A percentile compares a stretch with the other conserved stretches of the same genome.
These are phyloP conservation scores for Anthoptus insignis DNA, from an alignment of 2,888 invertebrate genomes.

Conservation along the genomic window DNA sequence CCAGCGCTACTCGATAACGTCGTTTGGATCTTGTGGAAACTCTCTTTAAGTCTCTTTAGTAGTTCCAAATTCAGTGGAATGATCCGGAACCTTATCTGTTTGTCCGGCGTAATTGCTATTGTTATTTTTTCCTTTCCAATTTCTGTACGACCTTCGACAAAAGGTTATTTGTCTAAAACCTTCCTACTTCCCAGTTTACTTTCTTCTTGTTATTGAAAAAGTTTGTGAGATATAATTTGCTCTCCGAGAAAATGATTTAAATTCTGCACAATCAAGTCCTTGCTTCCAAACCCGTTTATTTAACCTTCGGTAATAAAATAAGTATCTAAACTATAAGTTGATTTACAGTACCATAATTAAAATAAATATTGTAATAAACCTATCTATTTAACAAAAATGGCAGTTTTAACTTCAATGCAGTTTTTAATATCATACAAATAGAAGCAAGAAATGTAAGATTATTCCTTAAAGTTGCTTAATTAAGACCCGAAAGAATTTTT, in stretches of 20 bases:
- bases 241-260: background rate
- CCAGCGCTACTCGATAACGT: constrained; percentile 15
- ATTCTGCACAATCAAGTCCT: constrained; percentile 10
- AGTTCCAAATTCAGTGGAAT: constrained; percentile 27
- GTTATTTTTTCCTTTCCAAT: constrained; percentile 31
- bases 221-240: background rate
- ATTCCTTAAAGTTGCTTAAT: background rate
- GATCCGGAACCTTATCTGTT: constrained; percentile 43
- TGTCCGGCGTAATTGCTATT: constrained; percentile 44
- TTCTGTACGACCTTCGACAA: constrained; percentile 11
- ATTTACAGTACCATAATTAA: background rate
- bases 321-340: background rate
- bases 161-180: constrained; percentile 21
- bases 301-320: no score
- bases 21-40: background rate
- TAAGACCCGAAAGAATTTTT: constrained; percentile 9
- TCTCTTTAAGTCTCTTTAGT: constrained; percentile 14
- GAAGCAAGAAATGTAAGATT: background rate
- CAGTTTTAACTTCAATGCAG: constrained; percentile 24
- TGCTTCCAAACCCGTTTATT: constrained; percentile 6
- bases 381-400: constrained; percentile 20
- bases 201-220: background rate
- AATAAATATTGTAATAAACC: background rate
- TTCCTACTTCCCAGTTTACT: constrained; percentile 4
- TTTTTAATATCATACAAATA: constrained; percentile 18